These are phyloP conservation scores for Tetheella fluctuosa DNA, from an alignment of 2,888 invertebrate genomes.

Conservation along the genomic window DNA sequence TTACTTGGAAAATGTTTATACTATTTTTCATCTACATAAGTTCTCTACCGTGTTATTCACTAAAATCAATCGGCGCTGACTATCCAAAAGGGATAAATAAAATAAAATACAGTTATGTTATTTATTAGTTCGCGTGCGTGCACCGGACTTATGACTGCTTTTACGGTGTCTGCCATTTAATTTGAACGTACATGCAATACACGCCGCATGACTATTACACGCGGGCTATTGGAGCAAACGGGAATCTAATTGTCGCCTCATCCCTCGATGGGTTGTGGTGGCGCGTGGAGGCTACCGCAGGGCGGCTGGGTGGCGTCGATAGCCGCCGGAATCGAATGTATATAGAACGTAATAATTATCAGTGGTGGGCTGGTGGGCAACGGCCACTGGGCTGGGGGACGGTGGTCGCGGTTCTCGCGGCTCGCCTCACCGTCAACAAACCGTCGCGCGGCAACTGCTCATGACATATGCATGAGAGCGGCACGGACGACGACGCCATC, in stretches of 20 bases:
- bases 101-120: conserved; percentile 59
- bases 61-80: not conserved
- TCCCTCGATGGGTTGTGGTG: conserved; percentile 56
- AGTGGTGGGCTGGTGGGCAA: conserved; percentile 53
- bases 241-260: conserved; percentile 78
- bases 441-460: conserved; percentile 82
- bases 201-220: conserved; percentile 56
- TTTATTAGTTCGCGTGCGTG: conserved; percentile 71
- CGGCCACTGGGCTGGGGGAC: conserved; percentile 54
- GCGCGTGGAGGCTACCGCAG: conserved; percentile 39
- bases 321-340: conserved; percentile 72
- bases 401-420: conserved; percentile 75
- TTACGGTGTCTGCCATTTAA: conserved; percentile 75
- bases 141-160: conserved; percentile 64
- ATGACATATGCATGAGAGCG: conserved; percentile 83
- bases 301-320: conserved; percentile 56
- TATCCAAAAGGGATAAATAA: not conserved
- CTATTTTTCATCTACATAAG: too few species aligned
- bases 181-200: conserved; percentile 74
- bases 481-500: conserved; percentile 65
- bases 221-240: conserved; percentile 61
- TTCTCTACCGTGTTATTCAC: too few species aligned
- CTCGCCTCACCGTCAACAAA: conserved; percentile 75
- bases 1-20: not conserved
- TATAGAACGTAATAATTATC: conserved; percentile 76